A percentile compares a stretch with the other conserved stretches of the same genome.
phyloP scores from a whole-genome alignment of 2,113 vertebrate species.

The Mesoclemmys tuberculata region DNA sequence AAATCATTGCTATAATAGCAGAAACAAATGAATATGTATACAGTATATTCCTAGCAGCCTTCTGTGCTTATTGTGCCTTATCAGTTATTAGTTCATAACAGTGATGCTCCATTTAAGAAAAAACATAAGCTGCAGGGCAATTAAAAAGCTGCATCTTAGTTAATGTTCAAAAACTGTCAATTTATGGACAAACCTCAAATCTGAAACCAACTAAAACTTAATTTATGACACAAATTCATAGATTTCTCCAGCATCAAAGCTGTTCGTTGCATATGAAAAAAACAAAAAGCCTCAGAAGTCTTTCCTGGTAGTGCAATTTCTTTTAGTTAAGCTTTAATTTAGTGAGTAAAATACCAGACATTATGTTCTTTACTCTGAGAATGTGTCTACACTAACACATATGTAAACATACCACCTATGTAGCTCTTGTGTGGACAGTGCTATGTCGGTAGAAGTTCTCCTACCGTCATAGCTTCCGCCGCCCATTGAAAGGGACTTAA shows the following conservation, averaged over 20 bases:
- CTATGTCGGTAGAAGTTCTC: background rate
- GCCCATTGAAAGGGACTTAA: background rate
- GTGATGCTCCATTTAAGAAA: background rate
- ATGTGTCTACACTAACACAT: background rate
- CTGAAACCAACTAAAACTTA: background rate
- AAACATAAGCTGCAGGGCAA: background rate
- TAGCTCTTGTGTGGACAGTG: background rate
- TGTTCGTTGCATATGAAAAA: background rate
- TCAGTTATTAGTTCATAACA: background rate
- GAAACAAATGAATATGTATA: background rate
- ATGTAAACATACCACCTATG: background rate
- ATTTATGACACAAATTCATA: background rate
- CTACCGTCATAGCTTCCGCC: background rate
- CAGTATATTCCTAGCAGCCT: background rate
- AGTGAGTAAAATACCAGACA: background rate
- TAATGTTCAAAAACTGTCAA: background rate
- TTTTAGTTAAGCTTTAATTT: background rate
- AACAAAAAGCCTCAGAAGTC: background rate
- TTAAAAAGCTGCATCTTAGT: background rate
- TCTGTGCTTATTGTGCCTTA: background rate
- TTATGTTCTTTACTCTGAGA: background rate
- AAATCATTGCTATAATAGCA: background rate
- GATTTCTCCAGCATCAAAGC: background rate
- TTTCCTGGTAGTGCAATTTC: background rate
- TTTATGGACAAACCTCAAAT: constrained; percentile 12